Conservation (phyloP, 2,888 invertebrate species). For the Heliconius erato region DNA sequence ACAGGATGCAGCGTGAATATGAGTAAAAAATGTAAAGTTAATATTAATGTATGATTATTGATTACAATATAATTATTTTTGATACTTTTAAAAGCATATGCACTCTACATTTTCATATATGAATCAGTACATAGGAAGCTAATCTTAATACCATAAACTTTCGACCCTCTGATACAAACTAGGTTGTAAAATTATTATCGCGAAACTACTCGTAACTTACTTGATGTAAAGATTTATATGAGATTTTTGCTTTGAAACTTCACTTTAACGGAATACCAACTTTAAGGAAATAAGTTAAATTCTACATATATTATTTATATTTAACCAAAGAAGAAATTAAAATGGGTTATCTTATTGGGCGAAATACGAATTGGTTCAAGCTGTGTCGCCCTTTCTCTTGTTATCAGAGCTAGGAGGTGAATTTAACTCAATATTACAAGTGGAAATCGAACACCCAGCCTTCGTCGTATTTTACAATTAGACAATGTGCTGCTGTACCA, state of each 20-base stretch:
- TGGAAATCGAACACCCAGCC: no score
- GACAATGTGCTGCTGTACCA: no score
- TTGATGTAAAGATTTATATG: neutral
- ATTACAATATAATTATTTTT: neutral
- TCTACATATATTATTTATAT: neutral
- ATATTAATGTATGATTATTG: no score
- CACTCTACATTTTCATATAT: conserved; percentile 31
- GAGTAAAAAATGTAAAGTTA: no score
- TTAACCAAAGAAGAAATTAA: neutral
- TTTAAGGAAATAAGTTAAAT: neutral
- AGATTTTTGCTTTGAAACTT: neutral
- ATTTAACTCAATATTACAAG: no score
- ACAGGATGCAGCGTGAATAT: no score
- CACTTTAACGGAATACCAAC: neutral
- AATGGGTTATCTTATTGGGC: neutral
- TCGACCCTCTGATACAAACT: conserved; percentile 44
- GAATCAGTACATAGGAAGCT: conserved; percentile 30
- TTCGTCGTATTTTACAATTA: no score
- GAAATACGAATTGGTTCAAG: no score
- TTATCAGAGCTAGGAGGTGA: no score
- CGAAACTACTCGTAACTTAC: conserved; percentile 12
- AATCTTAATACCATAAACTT: conserved; percentile 46
- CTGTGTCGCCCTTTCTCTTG: no score
- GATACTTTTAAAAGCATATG: conserved; percentile 5
- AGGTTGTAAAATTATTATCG: conserved; percentile 49